Conservation (phyloP, 1,140 invertebrate genomes). For the Formica selysi region DNA sequence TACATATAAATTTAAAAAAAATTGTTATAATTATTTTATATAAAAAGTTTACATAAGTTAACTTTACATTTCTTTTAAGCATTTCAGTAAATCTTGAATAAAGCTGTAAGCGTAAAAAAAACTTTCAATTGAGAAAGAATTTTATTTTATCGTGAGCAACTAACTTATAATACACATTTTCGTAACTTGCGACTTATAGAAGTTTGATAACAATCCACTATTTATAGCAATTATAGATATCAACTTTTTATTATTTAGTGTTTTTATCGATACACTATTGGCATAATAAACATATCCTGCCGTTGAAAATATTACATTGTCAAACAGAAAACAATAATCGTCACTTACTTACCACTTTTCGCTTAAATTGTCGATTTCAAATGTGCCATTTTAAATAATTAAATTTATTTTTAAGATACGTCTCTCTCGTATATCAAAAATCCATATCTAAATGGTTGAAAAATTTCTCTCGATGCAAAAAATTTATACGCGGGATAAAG, state of each 20-base stretch:
- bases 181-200: background rate
- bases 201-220: conserved; percentile 26
- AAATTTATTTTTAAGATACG: conserved; percentile 32
- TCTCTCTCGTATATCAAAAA: conserved; percentile 22
- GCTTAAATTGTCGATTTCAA: conserved; percentile 15
- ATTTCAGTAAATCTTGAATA: conserved; percentile 16
- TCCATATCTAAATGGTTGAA: conserved; percentile 11
- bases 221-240: conserved; percentile 9
- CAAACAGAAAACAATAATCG: background rate
- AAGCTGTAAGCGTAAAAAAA: conserved; percentile 8
- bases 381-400: conserved; percentile 43
- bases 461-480: conserved; percentile 11
- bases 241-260: conserved; percentile 14
- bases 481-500: conserved; percentile 13
- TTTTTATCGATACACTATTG: background rate
- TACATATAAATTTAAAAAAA: background rate
- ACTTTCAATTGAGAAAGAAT: conserved; percentile 21
- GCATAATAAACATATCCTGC: background rate
- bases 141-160: background rate
- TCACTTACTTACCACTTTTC: background rate
- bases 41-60: background rate
- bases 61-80: background rate
- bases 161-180: conserved; percentile 18
- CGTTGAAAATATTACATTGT: background rate
- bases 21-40: background rate